Percentiles rank a stretch among this genome's conserved stretches.
These are phyloP conservation scores for Anhinga rufa DNA, from an alignment of 2,113 vertebrate species.

Conservation along the genomic window DNA sequence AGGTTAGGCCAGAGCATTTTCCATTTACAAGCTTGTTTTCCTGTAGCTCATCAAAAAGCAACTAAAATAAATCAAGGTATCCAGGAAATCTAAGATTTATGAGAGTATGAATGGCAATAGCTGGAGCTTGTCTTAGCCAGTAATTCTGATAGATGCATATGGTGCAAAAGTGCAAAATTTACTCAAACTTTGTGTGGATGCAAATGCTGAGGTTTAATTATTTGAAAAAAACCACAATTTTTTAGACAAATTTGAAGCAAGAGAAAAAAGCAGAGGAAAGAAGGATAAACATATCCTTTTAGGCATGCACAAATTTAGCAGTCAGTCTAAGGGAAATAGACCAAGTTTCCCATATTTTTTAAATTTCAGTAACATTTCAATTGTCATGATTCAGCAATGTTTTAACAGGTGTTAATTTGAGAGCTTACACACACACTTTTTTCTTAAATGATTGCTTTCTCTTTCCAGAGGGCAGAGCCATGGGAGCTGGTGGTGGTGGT, in stretches of 20 bases:
- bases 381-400: neutral
- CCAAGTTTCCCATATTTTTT: no score
- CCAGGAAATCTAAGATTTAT: neutral
- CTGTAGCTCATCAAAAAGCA: neutral
- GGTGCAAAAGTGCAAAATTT: neutral
- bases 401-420: neutral
- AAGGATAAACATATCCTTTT: neutral
- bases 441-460: neutral
- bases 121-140: neutral
- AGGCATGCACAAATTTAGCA: neutral
- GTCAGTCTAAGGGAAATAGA: neutral
- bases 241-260: neutral
- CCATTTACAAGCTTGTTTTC: neutral
- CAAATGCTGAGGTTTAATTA: neutral
- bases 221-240: neutral
- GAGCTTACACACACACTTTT: neutral
- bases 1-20: neutral
- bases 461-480: neutral
- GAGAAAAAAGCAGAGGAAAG: neutral
- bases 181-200: neutral
- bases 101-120: neutral
- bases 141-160: neutral
- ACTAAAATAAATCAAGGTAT: neutral
- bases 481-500: neutral
- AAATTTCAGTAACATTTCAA: neutral